Evolutionary conservation across 1,140 invertebrate genomes (phyloP).

Genomic region (Tetramorium parvispinum): DNA sequence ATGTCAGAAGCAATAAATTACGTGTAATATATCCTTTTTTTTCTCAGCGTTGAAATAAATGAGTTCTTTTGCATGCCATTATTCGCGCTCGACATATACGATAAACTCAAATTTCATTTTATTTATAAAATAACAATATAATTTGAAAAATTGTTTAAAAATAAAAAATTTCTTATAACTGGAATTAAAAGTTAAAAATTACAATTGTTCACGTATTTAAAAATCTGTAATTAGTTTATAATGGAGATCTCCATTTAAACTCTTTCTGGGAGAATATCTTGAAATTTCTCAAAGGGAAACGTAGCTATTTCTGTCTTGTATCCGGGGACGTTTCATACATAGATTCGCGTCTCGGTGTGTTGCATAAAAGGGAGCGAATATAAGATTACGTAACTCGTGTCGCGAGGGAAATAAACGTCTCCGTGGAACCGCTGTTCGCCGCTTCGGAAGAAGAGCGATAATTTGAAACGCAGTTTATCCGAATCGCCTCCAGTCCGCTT

Average conservation of each 20-base stretch:
- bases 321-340: not conserved
- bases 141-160: not conserved
- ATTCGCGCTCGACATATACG: not conserved
- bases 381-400: conserved; percentile 58
- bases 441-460: conserved; percentile 54
- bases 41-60: conserved; percentile 14
- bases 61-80: conserved; percentile 10
- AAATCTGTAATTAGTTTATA: conserved; percentile 6
- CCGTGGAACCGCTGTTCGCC: conserved; percentile 14
- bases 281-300: conserved; percentile 31
- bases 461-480: conserved; percentile 61
- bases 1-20: conserved; percentile 37
- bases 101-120: not conserved
- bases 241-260: not conserved
- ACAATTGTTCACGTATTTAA: not conserved
- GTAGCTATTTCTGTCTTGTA: conserved; percentile 4
- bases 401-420: conserved; percentile 56
- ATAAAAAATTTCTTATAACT: not conserved
- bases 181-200: not conserved
- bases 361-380: conserved; percentile 42
- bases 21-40: not conserved
- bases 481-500: conserved; percentile 43
- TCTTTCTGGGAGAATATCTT: not conserved
- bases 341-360: conserved; percentile 11
- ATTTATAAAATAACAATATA: not conserved